Conservation (phyloP, 2,888 invertebrate genomes). For the Ochropleura leucogaster region DNA sequence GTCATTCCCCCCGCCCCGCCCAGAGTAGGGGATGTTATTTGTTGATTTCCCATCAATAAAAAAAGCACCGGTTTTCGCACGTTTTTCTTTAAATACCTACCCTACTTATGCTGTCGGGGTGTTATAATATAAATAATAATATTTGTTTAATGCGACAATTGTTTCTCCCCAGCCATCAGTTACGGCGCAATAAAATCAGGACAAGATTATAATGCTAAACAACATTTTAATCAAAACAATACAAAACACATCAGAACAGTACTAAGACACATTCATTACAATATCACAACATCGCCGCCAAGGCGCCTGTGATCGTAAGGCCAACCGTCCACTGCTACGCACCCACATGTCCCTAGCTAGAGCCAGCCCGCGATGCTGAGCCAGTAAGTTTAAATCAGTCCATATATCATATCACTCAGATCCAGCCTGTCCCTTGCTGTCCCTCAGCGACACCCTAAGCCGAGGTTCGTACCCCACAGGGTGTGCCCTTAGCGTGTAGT, state of each 20-base stretch:
- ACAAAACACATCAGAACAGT: constrained; percentile 26
- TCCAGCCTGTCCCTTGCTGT: too few species aligned
- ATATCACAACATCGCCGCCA: constrained; percentile 19
- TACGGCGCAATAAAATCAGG: constrained; percentile 15
- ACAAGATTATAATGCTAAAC: constrained; percentile 2
- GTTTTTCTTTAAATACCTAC: too few species aligned
- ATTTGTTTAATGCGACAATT: not conserved
- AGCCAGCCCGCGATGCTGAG: too few species aligned
- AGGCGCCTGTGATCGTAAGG: constrained; percentile 42
- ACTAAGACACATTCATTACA: constrained; percentile 40
- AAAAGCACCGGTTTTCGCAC: not conserved
- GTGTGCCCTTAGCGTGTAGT: too few species aligned
- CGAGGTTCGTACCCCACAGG: too few species aligned
- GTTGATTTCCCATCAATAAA: too few species aligned
- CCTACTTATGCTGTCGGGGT: too few species aligned
- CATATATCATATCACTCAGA: too few species aligned
- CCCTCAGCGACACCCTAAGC: too few species aligned
- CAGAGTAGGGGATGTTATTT: too few species aligned
- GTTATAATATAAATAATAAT: not conserved
- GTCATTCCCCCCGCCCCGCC: too few species aligned
- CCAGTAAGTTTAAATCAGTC: too few species aligned
- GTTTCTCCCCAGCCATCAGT: not conserved
- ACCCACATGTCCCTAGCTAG: not conserved
- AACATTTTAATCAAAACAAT: constrained; percentile 44
- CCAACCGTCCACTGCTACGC: not conserved